Conservation (phyloP, 2,888 invertebrate species). For the Ennomos fuscantarius region DNA sequence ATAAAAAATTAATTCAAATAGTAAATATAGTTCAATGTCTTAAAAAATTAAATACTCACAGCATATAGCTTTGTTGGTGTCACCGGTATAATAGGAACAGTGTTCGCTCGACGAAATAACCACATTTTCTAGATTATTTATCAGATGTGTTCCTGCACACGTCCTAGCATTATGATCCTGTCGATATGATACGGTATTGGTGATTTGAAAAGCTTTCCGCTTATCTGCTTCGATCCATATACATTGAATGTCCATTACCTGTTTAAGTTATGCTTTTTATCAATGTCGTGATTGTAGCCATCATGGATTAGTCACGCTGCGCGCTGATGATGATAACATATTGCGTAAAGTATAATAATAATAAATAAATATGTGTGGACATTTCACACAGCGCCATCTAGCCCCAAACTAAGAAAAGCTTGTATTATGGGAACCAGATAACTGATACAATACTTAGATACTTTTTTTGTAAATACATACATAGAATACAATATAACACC, state of each 20-base stretch:
- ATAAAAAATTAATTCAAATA: too few species aligned
- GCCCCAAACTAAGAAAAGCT: too few species aligned
- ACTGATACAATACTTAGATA: too few species aligned
- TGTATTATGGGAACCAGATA: too few species aligned
- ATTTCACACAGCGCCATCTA: too few species aligned
- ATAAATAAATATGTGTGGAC: too few species aligned
- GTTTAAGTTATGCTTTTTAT: conserved; percentile 49
- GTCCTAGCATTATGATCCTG: conserved; percentile 35
- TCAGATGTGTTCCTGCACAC: conserved; percentile 21
- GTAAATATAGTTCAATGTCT: too few species aligned
- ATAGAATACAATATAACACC: too few species aligned
- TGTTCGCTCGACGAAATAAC: conserved; percentile 65
- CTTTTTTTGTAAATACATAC: too few species aligned
- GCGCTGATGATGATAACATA: not conserved
- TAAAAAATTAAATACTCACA: conserved; percentile 46
- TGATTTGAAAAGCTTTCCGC: conserved; percentile 31
- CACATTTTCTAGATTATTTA: conserved; percentile 55
- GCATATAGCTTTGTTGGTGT: conserved; percentile 47
- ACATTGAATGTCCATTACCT: conserved; percentile 64
- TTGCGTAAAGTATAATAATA: too few species aligned
- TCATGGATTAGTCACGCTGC: too few species aligned
- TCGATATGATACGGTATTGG: conserved; percentile 24
- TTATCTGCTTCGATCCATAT: conserved; percentile 54
- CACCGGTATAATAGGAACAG: conserved; percentile 56
- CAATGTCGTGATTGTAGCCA: conserved; percentile 17